Base-by-base conservation (phyloP, 37 sponge, comb jelly and placozoan genomes). In the Crambe crambe region DNA sequence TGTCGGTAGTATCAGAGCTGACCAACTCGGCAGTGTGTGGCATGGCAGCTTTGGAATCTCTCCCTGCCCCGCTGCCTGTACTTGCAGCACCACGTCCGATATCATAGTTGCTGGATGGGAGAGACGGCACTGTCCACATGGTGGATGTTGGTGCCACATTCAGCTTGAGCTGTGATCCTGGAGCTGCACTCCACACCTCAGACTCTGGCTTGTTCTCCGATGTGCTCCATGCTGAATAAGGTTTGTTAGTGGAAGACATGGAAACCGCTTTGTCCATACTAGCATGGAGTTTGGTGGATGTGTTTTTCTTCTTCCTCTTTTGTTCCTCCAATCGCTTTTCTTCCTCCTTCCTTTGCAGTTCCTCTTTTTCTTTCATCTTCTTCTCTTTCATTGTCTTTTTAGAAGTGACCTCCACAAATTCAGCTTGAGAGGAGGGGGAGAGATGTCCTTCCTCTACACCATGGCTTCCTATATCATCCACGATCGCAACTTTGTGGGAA, bases 341-440 rank as follows among this genome's bases (percentile, higher is more conserved):
- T 56, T 80, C 82, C 23, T 80, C 79, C 44, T 68, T 32, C 43
- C 58, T 90, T 51, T 27, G 42, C 20, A 68, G 81, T 42, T 81
- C 81, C 26, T 80, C 81, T 31, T 69, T 69, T 56, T 85, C 78
- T 34, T 90, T 84, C 37, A 77, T 70, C 37, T 30, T 31, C 32
- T 85, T 84, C 44, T 85, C 90, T 30, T 84, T 79, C 18, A 75
- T 72, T 17, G 79, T 67, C 43, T 80, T 84, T 43, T 90, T 90
- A 18, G 90, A 90, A 0, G 78, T 80, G 38, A 90, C 90, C 65
- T 85, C 72, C 37, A 80, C 80, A 37, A 90, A 90, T 18, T 76
- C 90, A 26, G 30, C 74, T 6, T 68, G 68, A 3, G 56, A 72
- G 4, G 38, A 65, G 0, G 87, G 74, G 32, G 83, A 77, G 32